Evolutionary conservation across 1,140 invertebrate species (phyloP).

Genomic region (Drosophila suzukii): DNA sequence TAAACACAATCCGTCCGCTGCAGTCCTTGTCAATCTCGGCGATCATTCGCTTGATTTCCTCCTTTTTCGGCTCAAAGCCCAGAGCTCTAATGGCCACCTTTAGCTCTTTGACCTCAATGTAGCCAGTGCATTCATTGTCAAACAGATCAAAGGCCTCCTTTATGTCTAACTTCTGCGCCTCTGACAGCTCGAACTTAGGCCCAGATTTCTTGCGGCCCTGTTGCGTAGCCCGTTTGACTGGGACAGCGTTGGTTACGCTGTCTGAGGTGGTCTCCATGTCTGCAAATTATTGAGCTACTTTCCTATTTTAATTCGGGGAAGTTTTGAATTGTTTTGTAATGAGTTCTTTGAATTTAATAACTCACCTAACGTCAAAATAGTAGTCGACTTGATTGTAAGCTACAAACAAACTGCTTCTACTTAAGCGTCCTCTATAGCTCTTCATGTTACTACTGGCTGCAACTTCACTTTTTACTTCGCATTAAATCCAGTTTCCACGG

Average conservation of each 20-base stretch:
- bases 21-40: constrained; percentile 95
- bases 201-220: constrained; percentile 87
- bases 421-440: too few relatives aligned
- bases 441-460: too few relatives aligned
- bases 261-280: constrained; percentile 56
- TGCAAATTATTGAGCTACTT: constrained; percentile 7
- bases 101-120: constrained; percentile 95
- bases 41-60: constrained; percentile 98
- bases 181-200: constrained; percentile 92
- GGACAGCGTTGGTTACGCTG: constrained; percentile 11
- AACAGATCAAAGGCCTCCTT: constrained; percentile 98
- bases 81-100: constrained; percentile 96
- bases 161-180: constrained; percentile 96
- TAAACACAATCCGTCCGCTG: constrained; percentile 93
- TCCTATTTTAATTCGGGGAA: too few relatives aligned
- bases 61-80: constrained; percentile 98
- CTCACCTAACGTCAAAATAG: too few relatives aligned
- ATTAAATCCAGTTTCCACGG: too few relatives aligned
- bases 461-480: too few relatives aligned
- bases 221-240: constrained; percentile 50
- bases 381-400: too few relatives aligned
- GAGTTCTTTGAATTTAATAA: too few relatives aligned
- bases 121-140: constrained; percentile 94
- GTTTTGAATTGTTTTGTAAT: too few relatives aligned
- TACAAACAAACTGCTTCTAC: too few relatives aligned